Evolutionary conservation across 2,797 vertebrate genomes (phyloP).

Genomic region (Falco novaeseelandiae): DNA sequence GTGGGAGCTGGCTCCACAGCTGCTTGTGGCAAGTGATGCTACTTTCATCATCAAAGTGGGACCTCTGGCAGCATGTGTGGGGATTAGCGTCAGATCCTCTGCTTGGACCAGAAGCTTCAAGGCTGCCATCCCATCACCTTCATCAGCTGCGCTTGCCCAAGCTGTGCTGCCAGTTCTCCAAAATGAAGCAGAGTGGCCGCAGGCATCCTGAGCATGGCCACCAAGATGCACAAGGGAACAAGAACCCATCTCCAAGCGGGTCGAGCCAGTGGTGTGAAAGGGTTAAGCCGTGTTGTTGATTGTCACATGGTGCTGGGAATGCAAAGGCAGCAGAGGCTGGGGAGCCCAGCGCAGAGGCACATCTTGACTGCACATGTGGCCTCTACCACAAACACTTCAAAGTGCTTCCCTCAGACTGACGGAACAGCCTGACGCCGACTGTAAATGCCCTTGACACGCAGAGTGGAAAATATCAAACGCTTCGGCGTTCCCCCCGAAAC

Average conservation of each 20-base stretch:
- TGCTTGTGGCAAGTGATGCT: background rate
- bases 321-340: conserved; percentile 74
- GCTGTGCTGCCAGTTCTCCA: accelerated
- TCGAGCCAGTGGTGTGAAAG: conserved; percentile 63
- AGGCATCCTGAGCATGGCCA: background rate
- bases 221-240: accelerated
- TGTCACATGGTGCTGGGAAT: conserved; percentile 94
- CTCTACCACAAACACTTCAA: conserved; percentile 95
- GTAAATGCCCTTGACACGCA: conserved; percentile 96
- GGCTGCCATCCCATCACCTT: background rate
- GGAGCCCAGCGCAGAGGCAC: conserved; percentile 76
- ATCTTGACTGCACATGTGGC: conserved; percentile 99
- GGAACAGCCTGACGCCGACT: conserved; percentile 95
- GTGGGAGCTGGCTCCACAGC: accelerated
- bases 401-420: conserved; percentile 93
- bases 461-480: conserved; percentile 95
- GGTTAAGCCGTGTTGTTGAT: conserved; percentile 90
- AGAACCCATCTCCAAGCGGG: background rate
- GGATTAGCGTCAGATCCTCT: background rate
- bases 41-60: background rate
- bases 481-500: conserved; percentile 75
- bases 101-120: background rate
- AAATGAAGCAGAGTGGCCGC: background rate
- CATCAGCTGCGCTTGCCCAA: accelerated
- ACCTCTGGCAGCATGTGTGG: background rate